Conservation (phyloP, 2,888 invertebrate species). For the Microplitis deprimator region DNA sequence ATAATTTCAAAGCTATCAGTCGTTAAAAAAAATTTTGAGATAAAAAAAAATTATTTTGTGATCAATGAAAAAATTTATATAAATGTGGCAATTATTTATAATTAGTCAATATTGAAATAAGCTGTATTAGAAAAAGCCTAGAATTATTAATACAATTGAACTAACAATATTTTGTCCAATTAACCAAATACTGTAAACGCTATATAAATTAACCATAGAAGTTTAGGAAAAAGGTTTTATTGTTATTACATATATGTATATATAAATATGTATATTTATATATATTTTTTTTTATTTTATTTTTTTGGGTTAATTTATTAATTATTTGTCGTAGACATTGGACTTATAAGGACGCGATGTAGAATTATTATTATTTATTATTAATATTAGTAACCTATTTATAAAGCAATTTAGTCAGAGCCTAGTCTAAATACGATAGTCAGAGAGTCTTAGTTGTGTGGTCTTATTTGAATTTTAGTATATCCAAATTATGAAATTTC, state of each 20-base stretch:
- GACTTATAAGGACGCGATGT: slow-evolving; percentile 46
- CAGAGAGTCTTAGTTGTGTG: slow-evolving; percentile 69
- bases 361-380: slow-evolving; percentile 40
- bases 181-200: slow-evolving; percentile 64
- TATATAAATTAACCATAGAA: slow-evolving; percentile 66
- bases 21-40: slow-evolving; percentile 15
- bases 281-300: background rate
- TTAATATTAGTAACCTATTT: slow-evolving; percentile 45
- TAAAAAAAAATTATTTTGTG: background rate
- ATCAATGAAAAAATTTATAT: slow-evolving; percentile 3
- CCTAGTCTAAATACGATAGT: slow-evolving; percentile 65
- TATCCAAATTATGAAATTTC: slow-evolving; percentile 71
- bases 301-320: slow-evolving; percentile 46
- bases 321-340: slow-evolving; percentile 67
- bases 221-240: slow-evolving; percentile 59
- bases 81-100: slow-evolving; percentile 52
- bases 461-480: slow-evolving; percentile 68
- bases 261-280: too few species aligned
- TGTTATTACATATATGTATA: slow-evolving; percentile 26
- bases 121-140: slow-evolving; percentile 68
- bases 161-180: slow-evolving; percentile 62
- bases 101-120: slow-evolving; percentile 68
- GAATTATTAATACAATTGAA: slow-evolving; percentile 55
- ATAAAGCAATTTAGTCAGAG: slow-evolving; percentile 45
- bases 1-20: background rate